Conservation (phyloP, 2,797 vertebrate genomes). For the Salmo trutta region DNA sequence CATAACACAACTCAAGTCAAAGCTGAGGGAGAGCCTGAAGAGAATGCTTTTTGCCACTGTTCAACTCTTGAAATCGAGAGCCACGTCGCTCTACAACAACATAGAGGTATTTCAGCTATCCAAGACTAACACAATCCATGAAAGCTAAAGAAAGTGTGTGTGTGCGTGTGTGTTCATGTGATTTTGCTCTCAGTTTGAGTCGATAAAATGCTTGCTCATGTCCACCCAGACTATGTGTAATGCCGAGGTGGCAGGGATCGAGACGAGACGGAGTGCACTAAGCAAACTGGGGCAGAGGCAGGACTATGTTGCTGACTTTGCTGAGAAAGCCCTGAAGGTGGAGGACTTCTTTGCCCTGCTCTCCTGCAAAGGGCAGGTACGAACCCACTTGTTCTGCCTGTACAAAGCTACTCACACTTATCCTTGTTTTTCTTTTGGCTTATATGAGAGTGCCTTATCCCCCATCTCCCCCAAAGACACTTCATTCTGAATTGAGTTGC, state of each 20-base stretch:
- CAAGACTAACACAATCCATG: background rate
- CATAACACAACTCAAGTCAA: conserved; percentile 15
- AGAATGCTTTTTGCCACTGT: background rate
- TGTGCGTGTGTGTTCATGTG: too few species aligned
- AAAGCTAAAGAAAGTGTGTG: background rate
- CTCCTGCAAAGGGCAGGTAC: conserved; percentile 48
- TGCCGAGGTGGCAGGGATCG: conserved; percentile 40
- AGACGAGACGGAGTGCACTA: conserved; percentile 29
- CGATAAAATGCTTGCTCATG: background rate
- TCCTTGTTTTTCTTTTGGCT: background rate
- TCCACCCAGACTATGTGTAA: conserved; percentile 26
- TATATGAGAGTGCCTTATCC: background rate
- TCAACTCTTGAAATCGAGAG: background rate
- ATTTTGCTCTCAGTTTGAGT: too few species aligned
- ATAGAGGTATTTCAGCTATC: background rate
- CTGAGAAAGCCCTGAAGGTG: conserved; percentile 37
- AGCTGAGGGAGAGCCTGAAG: background rate
- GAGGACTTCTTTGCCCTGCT: conserved; percentile 35
- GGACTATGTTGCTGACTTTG: conserved; percentile 39
- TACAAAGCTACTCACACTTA: background rate
- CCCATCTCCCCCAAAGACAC: background rate
- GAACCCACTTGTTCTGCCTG: background rate
- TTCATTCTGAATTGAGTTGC: too few species aligned
- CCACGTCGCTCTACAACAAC: background rate
- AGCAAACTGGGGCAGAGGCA: conserved; percentile 35